Evolutionary conservation across 2,888 invertebrate genomes (phyloP), one percentile per base, ranked within the genome.

Genomic region (Gordius sp.): DNA sequence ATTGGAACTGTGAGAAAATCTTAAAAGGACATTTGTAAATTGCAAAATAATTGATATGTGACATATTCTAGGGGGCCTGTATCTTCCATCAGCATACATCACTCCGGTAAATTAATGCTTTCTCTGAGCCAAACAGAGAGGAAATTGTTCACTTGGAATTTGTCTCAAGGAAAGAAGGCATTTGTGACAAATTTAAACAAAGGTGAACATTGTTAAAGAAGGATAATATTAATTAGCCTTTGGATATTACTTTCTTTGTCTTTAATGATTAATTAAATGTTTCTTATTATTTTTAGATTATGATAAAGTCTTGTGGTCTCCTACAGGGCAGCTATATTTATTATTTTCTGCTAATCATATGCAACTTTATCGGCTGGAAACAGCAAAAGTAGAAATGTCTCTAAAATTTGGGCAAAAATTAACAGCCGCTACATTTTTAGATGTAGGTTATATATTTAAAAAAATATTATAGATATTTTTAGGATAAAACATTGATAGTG

Each of bases 1-100:
- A 33, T 33, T 33, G 39, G 39, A 33, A 33, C n/a, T 33, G 39
- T 33, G 39, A 33, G n/a, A 33, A 33, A 33, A n/a, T 33, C n/a
- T n/a, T 33, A 33, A 13, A 13, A 33, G 39, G 8, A 13, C 39
- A 33, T 33, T n/a, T 13, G 39, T 33, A 13, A 33, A 13, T 13
- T 13, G n/a, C n/a, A 33, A 13, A 13, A 33, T 33, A n/a, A 33
- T n/a, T n/a, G 8, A 33, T 33, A 13, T 33, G 8, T 33, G 8
- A 8, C 8, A 13, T n/a, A 13, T 33, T 33, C 39, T 33, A 33
- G 39, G 39, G 39, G 39, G n/a, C 39, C 39, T 33, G n/a, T 33
- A 33, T 33, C 39, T 13, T 33, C 39, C 8, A 33, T 33, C n/a
- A n/a, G 8, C 8, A 33, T 33, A 13, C 39, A 33, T 33, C n/a